Evolutionary conservation across 64 coral and sea anemone species (phyloP), one percentile per base, ranked within the genome.

Genomic region (Montipora cactus): DNA sequence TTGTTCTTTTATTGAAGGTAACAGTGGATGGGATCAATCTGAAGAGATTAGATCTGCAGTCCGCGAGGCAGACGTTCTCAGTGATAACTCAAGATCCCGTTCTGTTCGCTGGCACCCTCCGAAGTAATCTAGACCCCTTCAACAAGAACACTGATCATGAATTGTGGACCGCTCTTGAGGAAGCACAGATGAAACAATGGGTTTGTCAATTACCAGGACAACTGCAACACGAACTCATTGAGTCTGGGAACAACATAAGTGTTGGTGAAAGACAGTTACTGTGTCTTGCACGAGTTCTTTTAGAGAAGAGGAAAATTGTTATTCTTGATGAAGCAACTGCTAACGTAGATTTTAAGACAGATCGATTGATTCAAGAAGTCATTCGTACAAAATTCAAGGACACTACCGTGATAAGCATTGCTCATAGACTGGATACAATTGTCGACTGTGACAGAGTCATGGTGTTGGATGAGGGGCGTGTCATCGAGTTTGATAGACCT

Each of bases 371-470:
- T 79, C 88, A 97, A 78, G 88, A 90, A 68, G 73, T 87, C 5
- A 94, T 96, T 78, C 89, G 67, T 52, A 79, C 66, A n/a, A 81
- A 94, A 79, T 91, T 96, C 75, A 88, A 90, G 21, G 71, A 97
- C 1, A 72, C 62, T 7, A 96, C 95, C 50, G 95, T 96, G 13
- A 48, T 96, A 18, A 96, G 87, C 16, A 90, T 96, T 57, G 95
- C 95, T 4, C 95, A 96, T 70, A 91, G 95, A 88, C 77, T 97
- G 59, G 88, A 94, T n/a, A 94, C 92, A 9, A 94, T 96, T 10
- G 91, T 96, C 59, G 81, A 89, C 59, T 94, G 75, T 77, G 95
- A 96, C 66, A 76, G 88, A 15, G 88, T 96, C 5, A 49, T 94
- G 53, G 95, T 96, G 4, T 79, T 97, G 16, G 90, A 89, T 19